A percentile compares a stretch with the other conserved stretches of the same genome.
phyloP scores from a whole-genome alignment of 2,113 vertebrate genomes.

The Syngnathus typhle region DNA sequence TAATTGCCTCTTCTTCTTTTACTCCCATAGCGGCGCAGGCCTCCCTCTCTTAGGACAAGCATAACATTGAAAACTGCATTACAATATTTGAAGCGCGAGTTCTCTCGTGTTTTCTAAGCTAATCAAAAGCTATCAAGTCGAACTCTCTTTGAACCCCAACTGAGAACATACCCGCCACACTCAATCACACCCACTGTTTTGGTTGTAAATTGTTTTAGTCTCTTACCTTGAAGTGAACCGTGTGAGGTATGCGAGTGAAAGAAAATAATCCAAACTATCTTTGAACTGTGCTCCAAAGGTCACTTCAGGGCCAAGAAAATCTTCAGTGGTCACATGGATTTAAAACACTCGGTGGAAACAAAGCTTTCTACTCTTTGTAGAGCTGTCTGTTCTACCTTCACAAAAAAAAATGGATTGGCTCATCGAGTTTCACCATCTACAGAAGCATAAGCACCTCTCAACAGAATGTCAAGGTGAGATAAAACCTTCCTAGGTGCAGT shows the following conservation, averaged over 20 bases:
- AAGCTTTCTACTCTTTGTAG: neutral
- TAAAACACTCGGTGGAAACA: neutral
- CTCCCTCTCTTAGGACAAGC: neutral
- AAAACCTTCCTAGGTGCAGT: too few species aligned
- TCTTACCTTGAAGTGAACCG: slow-evolving; percentile 29
- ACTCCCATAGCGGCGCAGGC: too few species aligned
- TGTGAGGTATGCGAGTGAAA: slow-evolving; percentile 1
- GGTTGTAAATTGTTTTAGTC: slow-evolving; percentile 24
- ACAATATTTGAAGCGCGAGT: neutral
- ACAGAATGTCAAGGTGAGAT: too few species aligned
- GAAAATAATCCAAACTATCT: neutral
- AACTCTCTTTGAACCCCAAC: slow-evolving; percentile 50
- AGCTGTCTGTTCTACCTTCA: neutral
- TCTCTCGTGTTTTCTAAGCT: neutral
- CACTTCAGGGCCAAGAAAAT: slow-evolving; percentile 13
- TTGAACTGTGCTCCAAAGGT: slow-evolving; percentile 27
- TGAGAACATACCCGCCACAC: slow-evolving; percentile 22
- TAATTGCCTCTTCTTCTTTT: slow-evolving; percentile 18
- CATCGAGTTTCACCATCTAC: too few species aligned
- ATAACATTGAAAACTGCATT: neutral
- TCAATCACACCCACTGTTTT: slow-evolving; percentile 31
- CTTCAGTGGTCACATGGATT: slow-evolving; percentile 9
- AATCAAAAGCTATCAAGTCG: slow-evolving; percentile 21
- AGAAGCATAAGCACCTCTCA: too few species aligned
- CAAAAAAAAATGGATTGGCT: too few species aligned